phyloP scores from a whole-genome alignment of 1,140 invertebrate species.

The Drosophila guanche region DNA sequence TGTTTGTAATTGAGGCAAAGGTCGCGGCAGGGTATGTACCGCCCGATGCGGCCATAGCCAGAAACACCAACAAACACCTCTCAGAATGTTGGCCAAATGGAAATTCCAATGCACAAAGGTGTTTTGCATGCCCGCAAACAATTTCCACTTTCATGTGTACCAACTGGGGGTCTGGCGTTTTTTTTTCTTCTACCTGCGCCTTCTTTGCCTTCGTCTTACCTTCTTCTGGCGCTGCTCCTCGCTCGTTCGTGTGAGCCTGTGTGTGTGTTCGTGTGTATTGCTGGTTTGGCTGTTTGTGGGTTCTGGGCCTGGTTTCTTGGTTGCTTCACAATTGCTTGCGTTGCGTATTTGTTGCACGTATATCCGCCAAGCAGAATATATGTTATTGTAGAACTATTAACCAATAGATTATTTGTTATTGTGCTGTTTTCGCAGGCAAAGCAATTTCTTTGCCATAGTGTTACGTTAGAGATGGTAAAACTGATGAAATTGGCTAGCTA shows the following conservation, averaged over 20 bases:
- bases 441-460: neutral
- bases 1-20: conserved; percentile 80
- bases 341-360: conserved; percentile 11
- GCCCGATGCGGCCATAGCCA: conserved; percentile 5
- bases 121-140: conserved; percentile 40
- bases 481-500: too few relatives aligned
- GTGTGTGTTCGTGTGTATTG: conserved; percentile 42
- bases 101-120: conserved; percentile 58
- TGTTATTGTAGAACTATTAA: too few relatives aligned
- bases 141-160: conserved; percentile 26
- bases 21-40: conserved; percentile 51
- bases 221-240: conserved; percentile 44
- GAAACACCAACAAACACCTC: conserved; percentile 10
- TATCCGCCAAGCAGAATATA: too few relatives aligned
- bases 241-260: conserved; percentile 29
- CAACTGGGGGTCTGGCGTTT: conserved; percentile 9
- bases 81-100: conserved; percentile 4
- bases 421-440: too few relatives aligned
- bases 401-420: too few relatives aligned
- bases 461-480: too few relatives aligned
- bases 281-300: conserved; percentile 24
- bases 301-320: conserved; percentile 11
- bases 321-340: neutral
- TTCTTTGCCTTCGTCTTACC: conserved; percentile 41
- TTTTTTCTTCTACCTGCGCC: conserved; percentile 43